Conservation (phyloP, 2,113 vertebrate species). For the Callocephalon fimbriatum region DNA sequence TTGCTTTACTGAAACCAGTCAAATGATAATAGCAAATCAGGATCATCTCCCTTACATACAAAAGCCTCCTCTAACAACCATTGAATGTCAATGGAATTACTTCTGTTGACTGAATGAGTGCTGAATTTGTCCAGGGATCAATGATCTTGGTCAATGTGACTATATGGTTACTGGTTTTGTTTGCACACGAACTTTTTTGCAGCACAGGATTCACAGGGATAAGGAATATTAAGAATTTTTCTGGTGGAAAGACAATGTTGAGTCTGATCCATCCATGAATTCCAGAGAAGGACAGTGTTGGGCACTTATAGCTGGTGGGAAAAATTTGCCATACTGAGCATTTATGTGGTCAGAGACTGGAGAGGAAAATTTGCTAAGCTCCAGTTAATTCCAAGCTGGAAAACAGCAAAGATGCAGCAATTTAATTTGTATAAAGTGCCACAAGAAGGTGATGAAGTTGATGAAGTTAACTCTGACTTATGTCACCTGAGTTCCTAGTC, state of each 20-base stretch:
- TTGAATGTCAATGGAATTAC: background rate
- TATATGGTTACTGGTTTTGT: background rate
- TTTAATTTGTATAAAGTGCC: background rate
- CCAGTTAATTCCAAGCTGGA: constrained; percentile 29
- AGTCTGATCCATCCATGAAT: constrained; percentile 15
- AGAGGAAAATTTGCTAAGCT: constrained; percentile 37
- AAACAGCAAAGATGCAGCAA: constrained; percentile 30
- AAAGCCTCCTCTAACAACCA: background rate
- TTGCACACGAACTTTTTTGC: background rate
- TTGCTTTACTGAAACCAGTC: background rate
- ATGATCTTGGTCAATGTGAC: background rate
- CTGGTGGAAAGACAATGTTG: background rate
- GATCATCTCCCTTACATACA: background rate
- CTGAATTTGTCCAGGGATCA: background rate
- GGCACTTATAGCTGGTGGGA: constrained; percentile 14
- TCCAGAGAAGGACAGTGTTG: constrained; percentile 1
- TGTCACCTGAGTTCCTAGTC: background rate
- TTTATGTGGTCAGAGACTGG: constrained; percentile 12
- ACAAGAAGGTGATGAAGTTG: background rate
- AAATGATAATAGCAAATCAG: background rate
- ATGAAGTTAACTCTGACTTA: background rate
- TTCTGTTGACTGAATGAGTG: background rate
- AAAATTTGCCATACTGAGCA: constrained; percentile 52
- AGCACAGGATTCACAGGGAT: background rate
- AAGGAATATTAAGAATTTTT: background rate